Evolutionary conservation across 2,888 invertebrate species (phyloP).

Genomic region (Cantharis rufa): DNA sequence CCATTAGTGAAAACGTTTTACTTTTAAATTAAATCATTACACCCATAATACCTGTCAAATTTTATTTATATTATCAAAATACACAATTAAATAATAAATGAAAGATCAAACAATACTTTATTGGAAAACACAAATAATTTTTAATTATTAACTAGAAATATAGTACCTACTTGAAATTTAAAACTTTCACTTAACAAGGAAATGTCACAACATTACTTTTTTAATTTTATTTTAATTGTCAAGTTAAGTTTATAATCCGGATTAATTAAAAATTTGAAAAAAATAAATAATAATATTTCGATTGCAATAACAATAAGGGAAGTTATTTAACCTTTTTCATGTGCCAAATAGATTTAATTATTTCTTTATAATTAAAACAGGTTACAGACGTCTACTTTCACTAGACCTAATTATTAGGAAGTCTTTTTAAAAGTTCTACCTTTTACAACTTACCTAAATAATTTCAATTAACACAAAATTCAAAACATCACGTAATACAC

Average conservation of each 20-base stretch:
- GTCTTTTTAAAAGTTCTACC: background rate
- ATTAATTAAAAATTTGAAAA: background rate
- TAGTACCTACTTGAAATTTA: background rate
- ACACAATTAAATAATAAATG: background rate
- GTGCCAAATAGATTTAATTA: conserved; percentile 24
- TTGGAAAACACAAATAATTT: background rate
- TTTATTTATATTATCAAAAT: background rate
- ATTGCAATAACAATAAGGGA: background rate
- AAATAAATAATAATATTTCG: background rate
- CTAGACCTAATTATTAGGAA: background rate
- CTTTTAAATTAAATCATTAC: background rate
- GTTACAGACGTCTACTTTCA: conserved; percentile 15
- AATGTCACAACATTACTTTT: background rate
- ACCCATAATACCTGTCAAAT: background rate
- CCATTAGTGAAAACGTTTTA: background rate
- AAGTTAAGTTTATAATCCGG: background rate
- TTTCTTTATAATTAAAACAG: conserved; percentile 21
- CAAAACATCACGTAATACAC: conserved; percentile 19
- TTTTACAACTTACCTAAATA: conserved; percentile 16
- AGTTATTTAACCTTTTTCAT: conserved; percentile 9
- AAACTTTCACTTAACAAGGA: background rate
- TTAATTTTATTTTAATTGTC: background rate
- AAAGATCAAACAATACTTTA: background rate
- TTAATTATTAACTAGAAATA: background rate
- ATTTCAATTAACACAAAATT: conserved; percentile 4